Base-by-base conservation (phyloP, 2,797 vertebrate species). In the Phoeniculus purpureus region DNA sequence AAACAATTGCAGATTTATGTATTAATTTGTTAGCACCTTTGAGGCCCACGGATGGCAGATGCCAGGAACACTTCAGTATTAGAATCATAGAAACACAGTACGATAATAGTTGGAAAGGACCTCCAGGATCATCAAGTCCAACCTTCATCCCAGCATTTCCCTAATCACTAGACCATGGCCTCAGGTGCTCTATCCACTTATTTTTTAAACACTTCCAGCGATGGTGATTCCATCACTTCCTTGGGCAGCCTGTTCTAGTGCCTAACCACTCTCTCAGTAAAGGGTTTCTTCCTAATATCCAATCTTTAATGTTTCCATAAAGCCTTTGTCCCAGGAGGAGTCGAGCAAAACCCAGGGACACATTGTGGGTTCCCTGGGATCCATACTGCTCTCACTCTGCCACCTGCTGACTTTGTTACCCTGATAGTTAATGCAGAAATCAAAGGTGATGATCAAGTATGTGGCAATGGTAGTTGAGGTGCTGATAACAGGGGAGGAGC, bases 341-440 rank as follows among this genome's bases (percentile, higher is more conserved):
- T 15, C 43, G 31, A 62, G 29, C 32, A 48, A 52, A 90, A 47
- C 51, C 12, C 34, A 12, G 4, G 6, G 22, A 45, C 12, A 4
- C 27, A 1, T 13, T 27, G 8, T 21, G 11, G 20, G 22, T 70
- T 29, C 61, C 17, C 10, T 10, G 8, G 23, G 43, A 27, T 51
- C 48, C 1, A 1, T 21, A 22, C 73, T 23, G 52, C 18, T 1
- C 29, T 32, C 52, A 1, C 31, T 21, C 2, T 51, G 34, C 13
- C 73, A 66, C 32, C 59, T 17, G 1, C 47, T 66, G 31, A 19
- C 45, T 10, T 61, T 3, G 0, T 34, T 10, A 4, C 12, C 1
- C 12, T 51, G 32, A 23, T 22, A 32, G 19, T 2, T 2, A 64
- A 18, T 8, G 18, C 60, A 79, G 45, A 73, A 84, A 52, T 45